Percentiles rank a stretch among this genome's conserved stretches.
phyloP scores from a whole-genome alignment of 2,888 invertebrate genomes.

The Epinotia demarniana region DNA sequence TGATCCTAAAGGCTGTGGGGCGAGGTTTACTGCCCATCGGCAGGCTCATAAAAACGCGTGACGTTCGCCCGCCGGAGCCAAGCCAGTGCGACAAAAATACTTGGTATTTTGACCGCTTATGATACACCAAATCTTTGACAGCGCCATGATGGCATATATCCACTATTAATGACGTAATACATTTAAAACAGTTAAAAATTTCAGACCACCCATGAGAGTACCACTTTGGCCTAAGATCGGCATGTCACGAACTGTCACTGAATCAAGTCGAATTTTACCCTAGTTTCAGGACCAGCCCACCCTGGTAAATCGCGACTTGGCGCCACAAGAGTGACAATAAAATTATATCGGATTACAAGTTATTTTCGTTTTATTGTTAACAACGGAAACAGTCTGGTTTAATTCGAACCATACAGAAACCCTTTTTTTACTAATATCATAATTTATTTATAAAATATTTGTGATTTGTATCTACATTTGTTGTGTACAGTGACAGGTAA shows the following conservation, averaged over 20 bases:
- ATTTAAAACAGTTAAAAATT: no score
- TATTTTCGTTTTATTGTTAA: background rate
- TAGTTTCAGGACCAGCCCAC: conserved; percentile 22
- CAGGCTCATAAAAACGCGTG: conserved; percentile 66
- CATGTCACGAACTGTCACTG: background rate
- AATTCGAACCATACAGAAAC: conserved; percentile 5
- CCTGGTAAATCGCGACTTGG: conserved; percentile 32
- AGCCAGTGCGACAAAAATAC: conserved; percentile 58
- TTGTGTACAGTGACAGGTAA: no score
- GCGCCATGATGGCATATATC: background rate
- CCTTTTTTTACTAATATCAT: background rate
- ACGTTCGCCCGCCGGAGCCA: conserved; percentile 63
- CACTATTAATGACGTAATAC: background rate
- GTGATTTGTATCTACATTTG: no score
- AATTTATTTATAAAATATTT: no score
- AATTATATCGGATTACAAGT: conserved; percentile 35
- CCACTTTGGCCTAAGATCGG: background rate
- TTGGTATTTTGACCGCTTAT: background rate
- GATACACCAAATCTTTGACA: background rate
- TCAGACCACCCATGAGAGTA: no score
- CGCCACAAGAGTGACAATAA: conserved; percentile 26
- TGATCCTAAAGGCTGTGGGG: conserved; percentile 49
- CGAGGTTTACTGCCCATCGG: conserved; percentile 58
- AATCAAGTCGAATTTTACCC: background rate
- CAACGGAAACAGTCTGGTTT: background rate